These are phyloP conservation scores for Gymnoscopelus braueri DNA, from an alignment of 2,797 vertebrate species.

Conservation along the genomic window DNA sequence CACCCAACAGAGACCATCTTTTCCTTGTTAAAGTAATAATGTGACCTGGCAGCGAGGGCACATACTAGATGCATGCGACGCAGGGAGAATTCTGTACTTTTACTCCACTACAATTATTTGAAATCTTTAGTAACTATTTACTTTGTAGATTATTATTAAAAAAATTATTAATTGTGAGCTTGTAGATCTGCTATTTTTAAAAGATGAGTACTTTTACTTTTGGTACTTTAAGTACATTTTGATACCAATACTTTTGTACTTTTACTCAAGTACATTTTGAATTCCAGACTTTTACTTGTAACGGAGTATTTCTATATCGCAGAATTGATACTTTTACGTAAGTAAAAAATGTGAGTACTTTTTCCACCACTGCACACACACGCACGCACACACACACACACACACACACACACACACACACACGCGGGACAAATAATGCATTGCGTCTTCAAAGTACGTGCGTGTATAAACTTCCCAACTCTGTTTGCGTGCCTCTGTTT, in stretches of 20 bases:
- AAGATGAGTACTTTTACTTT: too few species aligned
- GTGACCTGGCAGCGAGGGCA: constrained; percentile 51
- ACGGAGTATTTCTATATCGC: background rate
- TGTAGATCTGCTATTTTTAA: too few species aligned
- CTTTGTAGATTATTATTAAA: too few species aligned
- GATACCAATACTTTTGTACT: too few species aligned
- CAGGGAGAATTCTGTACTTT: background rate
- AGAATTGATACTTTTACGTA: too few species aligned
- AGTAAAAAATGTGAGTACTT: too few species aligned
- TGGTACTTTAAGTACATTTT: too few species aligned
- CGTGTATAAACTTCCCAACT: constrained; percentile 17
- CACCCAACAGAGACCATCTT: too few species aligned
- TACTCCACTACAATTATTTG: too few species aligned
- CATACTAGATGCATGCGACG: constrained; percentile 15
- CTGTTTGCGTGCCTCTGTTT: constrained; percentile 31
- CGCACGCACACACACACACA: constrained; percentile 23
- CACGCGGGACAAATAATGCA: background rate
- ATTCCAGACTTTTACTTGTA: constrained; percentile 17
- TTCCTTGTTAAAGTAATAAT: constrained; percentile 44
- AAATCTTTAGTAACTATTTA: background rate
- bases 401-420: background rate
- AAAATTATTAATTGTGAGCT: too few species aligned
- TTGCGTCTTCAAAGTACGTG: constrained; percentile 24
- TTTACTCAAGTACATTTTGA: too few species aligned
- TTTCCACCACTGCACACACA: background rate